Evolutionary conservation across 2,888 invertebrate genomes (phyloP), one percentile per base, ranked within the genome.

Genomic region (Tinea pellionella): DNA sequence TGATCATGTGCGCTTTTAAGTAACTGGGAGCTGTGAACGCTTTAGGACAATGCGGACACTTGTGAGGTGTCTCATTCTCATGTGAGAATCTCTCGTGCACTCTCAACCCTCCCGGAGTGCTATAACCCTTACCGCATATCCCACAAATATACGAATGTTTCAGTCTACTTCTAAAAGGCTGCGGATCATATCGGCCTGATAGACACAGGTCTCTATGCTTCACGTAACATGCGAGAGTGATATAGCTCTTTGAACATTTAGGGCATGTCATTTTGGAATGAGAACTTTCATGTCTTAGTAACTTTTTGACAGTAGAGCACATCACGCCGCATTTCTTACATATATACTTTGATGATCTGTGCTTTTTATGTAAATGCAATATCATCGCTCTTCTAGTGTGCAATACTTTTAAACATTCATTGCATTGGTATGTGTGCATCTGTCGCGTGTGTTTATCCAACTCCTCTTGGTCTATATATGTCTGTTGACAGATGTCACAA

Each of bases 11-110:
- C 1, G 71, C 72, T 65, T 76, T 80, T 12, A 85, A 67, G 61
- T 80, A 82, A 62, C 85, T 85, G 0, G 83, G 84, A 42, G 85
- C 85, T n/a, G 83, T 83, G 55, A 86, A 86, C 47, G 77, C 70
- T 62, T 85, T 86, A 0, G 78, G 75, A 63, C 85, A 86, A 51
- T 70, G 69, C 12, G 74, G 67, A 63, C 85, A 86, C 3, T 75
- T 64, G 63, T 86, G 85, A 1, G 77, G 79, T 32, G 78, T 74
- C 1, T 81, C 85, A 68, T 80, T 72, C 0, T 77, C 84, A 65
- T 86, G 85, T 7, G 70, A 72, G 67, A 85, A 85, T 66, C 80
- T 74, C 47, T 75, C 68, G 57, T 87, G 86, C 0, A 85, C 85
- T 56, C 82, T 64, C 13, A 87, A 65, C 1, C 85, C 84, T 1